A percentile compares a stretch with the other conserved stretches of the same genome.
phyloP scores from a whole-genome alignment of 2,888 invertebrate genomes.

The Glyphotaelius pellucidus region DNA sequence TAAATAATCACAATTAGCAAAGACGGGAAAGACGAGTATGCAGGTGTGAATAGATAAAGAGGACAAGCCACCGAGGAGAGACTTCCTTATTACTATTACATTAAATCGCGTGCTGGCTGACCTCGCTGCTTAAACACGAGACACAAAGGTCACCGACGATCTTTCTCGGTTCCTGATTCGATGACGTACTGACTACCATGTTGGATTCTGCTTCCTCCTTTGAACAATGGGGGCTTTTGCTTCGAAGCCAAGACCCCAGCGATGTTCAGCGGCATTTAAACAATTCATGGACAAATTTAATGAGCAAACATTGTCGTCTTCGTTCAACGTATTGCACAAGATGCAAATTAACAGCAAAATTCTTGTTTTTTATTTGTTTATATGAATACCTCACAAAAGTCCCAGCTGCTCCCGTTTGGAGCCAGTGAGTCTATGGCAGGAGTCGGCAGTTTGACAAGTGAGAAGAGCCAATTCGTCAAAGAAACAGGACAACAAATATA shows the following conservation, averaged over 20 bases:
- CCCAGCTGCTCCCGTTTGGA: too few species aligned
- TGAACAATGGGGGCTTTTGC: background rate
- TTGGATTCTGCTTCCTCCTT: constrained; percentile 8
- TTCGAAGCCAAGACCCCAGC: background rate
- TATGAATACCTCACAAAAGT: too few species aligned
- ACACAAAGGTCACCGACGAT: constrained; percentile 28
- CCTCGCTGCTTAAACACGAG: constrained; percentile 38
- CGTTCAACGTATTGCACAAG: background rate
- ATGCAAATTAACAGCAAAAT: background rate
- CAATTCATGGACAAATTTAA: background rate
- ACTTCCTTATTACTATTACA: constrained; percentile 37
- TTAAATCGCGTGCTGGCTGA: constrained; percentile 28
- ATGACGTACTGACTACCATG: constrained; percentile 4
- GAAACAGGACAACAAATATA: too few species aligned
- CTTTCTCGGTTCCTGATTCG: constrained; percentile 16
- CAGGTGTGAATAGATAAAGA: background rate
- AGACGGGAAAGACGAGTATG: background rate
- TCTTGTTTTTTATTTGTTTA: too few species aligned
- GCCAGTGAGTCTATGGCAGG: too few species aligned
- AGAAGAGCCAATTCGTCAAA: too few species aligned
- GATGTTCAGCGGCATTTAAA: background rate
- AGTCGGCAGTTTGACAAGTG: too few species aligned
- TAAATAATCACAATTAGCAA: too few species aligned
- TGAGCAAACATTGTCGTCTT: background rate
- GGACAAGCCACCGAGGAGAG: background rate